phyloP scores from a whole-genome alignment of 2,113 vertebrate species.

The Channa maculata region DNA sequence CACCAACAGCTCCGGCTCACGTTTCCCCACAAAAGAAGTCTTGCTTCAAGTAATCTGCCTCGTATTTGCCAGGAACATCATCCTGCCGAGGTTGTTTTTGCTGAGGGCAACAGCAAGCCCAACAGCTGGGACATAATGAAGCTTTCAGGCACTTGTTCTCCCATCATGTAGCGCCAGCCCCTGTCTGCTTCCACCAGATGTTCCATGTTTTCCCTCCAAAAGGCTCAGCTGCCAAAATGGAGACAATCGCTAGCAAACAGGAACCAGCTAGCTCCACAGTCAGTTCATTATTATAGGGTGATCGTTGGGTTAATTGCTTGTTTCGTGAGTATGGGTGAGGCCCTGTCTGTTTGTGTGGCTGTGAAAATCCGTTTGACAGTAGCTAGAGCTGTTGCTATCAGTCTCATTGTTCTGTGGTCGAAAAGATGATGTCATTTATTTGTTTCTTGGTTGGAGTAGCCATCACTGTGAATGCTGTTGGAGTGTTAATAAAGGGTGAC shows the following conservation, averaged over 20 bases:
- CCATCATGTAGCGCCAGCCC: constrained; percentile 77
- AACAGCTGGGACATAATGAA: constrained; percentile 85
- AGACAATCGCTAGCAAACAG: constrained; percentile 23
- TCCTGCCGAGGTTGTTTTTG: constrained; percentile 72
- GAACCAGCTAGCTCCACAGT: constrained; percentile 58
- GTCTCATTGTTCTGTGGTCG: constrained; percentile 16
- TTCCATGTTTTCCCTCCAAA: constrained; percentile 77
- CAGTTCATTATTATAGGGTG: constrained; percentile 65
- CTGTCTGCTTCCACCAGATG: constrained; percentile 81
- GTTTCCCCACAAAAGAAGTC: constrained; percentile 30
- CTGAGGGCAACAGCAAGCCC: constrained; percentile 80
- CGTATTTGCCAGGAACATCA: constrained; percentile 69
- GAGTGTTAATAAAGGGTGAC: neutral
- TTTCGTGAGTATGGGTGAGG: constrained; percentile 60
- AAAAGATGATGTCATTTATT: constrained; percentile 17
- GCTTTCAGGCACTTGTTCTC: constrained; percentile 82
- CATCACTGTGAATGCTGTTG: neutral
- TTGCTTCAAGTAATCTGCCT: constrained; percentile 51
- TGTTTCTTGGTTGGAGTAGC: constrained; percentile 3
- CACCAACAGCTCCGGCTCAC: constrained; percentile 15
- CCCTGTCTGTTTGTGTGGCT: constrained; percentile 47
- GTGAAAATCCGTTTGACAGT: constrained; percentile 36
- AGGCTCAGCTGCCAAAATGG: constrained; percentile 58
- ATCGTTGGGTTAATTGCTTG: constrained; percentile 77
- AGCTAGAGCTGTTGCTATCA: constrained; percentile 33